phyloP scores from a whole-genome alignment of 2,797 vertebrate species.

The Enteromius treurensis region DNA sequence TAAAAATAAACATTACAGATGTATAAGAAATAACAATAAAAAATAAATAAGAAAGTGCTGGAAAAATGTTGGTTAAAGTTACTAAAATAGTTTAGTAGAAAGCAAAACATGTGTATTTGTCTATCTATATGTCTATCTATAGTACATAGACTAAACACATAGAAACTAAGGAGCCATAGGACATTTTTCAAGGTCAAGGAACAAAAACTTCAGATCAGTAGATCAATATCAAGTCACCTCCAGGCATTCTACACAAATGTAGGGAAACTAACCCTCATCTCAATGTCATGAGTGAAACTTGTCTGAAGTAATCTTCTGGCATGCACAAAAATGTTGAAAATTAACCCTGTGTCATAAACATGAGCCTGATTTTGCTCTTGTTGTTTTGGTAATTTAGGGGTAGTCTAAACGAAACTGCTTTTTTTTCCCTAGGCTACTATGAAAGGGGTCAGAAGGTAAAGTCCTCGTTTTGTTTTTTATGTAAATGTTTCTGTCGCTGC shows the following conservation, averaged over 20 bases:
- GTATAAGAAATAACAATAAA: neutral
- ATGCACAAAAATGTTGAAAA: slow-evolving; percentile 40
- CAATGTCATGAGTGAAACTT: slow-evolving; percentile 26
- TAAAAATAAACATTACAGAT: neutral
- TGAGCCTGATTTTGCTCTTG: slow-evolving; percentile 32
- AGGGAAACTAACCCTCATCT: slow-evolving; percentile 2
- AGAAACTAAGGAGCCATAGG: slow-evolving; percentile 10
- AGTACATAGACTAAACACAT: slow-evolving; percentile 16
- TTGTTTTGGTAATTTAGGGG: slow-evolving; percentile 47
- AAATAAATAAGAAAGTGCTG: neutral
- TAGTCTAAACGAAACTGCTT: slow-evolving; percentile 42
- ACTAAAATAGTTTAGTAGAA: neutral
- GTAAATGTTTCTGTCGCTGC: slow-evolving; percentile 51
- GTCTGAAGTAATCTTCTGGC: slow-evolving; percentile 20
- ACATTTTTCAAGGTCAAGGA: slow-evolving; percentile 14
- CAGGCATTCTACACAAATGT: slow-evolving; percentile 29
- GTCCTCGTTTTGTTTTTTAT: slow-evolving; percentile 56
- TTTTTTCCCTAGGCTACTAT: slow-evolving; percentile 18
- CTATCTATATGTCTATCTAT: neutral
- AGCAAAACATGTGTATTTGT: neutral
- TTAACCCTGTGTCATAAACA: slow-evolving; percentile 42
- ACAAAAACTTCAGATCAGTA: slow-evolving; percentile 27
- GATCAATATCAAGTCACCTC: slow-evolving; percentile 42
- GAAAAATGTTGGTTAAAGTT: neutral
- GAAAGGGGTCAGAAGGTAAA: slow-evolving; percentile 66